Evolutionary conservation across 2,797 vertebrate genomes (phyloP).

Genomic region (Molossus alvarezi): DNA sequence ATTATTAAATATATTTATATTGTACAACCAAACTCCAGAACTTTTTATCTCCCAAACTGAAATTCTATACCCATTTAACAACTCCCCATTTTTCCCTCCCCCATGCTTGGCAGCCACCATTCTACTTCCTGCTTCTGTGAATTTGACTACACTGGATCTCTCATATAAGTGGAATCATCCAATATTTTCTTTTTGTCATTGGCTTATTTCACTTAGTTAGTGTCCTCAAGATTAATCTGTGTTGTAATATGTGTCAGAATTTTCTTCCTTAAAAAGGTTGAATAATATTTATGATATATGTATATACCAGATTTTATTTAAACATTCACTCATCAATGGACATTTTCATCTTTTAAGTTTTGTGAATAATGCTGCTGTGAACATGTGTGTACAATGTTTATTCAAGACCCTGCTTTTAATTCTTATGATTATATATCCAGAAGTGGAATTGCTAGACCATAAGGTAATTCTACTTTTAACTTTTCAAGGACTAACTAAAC

Average conservation of each 20-base stretch:
- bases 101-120: background rate
- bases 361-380: background rate
- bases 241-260: background rate
- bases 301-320: background rate
- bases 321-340: background rate
- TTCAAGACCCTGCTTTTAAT: background rate
- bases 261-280: background rate
- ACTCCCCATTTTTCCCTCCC: rapidly evolving
- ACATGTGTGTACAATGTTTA: background rate
- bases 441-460: background rate
- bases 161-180: background rate
- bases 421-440: background rate
- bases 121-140: slow-evolving; percentile 6
- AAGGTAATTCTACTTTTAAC: slow-evolving; percentile 16
- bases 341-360: background rate
- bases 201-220: background rate
- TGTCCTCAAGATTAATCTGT: background rate
- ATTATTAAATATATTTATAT: background rate
- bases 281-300: background rate
- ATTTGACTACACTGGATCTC: background rate
- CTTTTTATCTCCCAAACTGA: background rate
- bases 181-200: background rate
- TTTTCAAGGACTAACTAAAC: background rate
- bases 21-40: background rate
- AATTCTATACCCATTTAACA: background rate